Conservation (phyloP, 37 sponge, comb jelly and placozoan species). For the Hexactinellida sp. region DNA sequence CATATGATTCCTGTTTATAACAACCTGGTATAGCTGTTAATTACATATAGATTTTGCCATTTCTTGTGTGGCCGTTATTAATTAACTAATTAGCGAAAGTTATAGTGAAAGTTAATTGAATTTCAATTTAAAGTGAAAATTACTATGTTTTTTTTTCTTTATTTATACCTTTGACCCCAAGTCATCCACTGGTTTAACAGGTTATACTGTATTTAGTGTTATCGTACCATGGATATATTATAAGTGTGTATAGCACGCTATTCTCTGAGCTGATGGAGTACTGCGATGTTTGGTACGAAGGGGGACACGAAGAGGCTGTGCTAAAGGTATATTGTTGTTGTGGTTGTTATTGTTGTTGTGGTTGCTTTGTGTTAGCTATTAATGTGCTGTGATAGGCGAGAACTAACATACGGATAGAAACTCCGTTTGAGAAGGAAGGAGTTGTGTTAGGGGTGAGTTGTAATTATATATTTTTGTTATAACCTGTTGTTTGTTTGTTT, state of each 20-base stretch:
- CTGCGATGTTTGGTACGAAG: slow-evolving; percentile 19
- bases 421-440: slow-evolving; percentile 4
- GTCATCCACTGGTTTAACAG: too few relatives aligned
- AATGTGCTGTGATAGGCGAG: neutral
- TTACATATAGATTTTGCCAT: too few relatives aligned
- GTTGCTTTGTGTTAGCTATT: neutral
- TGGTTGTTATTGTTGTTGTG: neutral
- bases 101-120: too few relatives aligned
- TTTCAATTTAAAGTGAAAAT: neutral
- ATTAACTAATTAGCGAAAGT: too few relatives aligned
- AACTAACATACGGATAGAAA: neutral
- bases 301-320: neutral
- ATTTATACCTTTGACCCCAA: too few relatives aligned
- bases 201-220: too few relatives aligned
- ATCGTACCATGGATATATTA: neutral
- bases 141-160: neutral
- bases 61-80: too few relatives aligned
- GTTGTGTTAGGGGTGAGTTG: neutral
- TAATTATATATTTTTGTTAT: neutral
- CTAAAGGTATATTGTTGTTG: neutral
- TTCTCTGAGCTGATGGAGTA: slow-evolving; percentile 26
- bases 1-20: too few relatives aligned
- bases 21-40: too few relatives aligned
- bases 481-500: neutral
- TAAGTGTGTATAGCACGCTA: neutral